Conservation (phyloP, 2,888 invertebrate genomes). For the Ormyrus nitidulus region DNA sequence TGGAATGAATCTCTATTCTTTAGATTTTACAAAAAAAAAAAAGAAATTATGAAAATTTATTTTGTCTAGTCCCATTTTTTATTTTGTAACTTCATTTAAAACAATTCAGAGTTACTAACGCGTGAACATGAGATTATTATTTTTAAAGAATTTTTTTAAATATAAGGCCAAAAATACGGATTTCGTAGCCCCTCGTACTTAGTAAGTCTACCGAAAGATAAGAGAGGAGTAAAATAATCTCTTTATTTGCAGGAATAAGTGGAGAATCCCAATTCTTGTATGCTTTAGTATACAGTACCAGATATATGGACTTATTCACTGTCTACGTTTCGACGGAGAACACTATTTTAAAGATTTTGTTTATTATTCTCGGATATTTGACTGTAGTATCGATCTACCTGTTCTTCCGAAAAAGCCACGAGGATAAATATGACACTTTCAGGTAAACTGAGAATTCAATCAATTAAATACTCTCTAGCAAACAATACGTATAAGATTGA, state of each 20-base stretch:
- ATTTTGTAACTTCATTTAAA: too few relatives aligned
- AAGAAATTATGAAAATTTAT: too few relatives aligned
- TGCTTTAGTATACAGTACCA: conserved; percentile 13
- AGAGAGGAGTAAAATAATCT: neutral
- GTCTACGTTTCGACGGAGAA: neutral
- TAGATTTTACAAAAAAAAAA: too few relatives aligned
- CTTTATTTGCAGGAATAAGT: conserved; percentile 28
- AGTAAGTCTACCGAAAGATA: neutral
- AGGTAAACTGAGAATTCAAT: neutral
- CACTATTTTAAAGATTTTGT: conserved; percentile 11
- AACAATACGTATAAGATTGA: too few relatives aligned
- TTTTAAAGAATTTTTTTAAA: too few relatives aligned
- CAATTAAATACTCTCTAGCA: too few relatives aligned
- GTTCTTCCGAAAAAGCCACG: conserved; percentile 16
- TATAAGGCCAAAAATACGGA: too few relatives aligned
- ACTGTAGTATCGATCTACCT: conserved; percentile 11
- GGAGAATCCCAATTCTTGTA: conserved; percentile 26
- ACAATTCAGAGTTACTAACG: too few relatives aligned
- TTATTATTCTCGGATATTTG: neutral
- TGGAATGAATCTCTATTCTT: too few relatives aligned
- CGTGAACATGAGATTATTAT: too few relatives aligned
- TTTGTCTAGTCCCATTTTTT: too few relatives aligned
- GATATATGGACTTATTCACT: conserved; percentile 24
- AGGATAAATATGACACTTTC: conserved; percentile 30
- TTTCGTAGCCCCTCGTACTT: too few relatives aligned